These are phyloP conservation scores for Serripes groenlandicus DNA, from an alignment of 2,888 invertebrate species.

Conservation along the genomic window DNA sequence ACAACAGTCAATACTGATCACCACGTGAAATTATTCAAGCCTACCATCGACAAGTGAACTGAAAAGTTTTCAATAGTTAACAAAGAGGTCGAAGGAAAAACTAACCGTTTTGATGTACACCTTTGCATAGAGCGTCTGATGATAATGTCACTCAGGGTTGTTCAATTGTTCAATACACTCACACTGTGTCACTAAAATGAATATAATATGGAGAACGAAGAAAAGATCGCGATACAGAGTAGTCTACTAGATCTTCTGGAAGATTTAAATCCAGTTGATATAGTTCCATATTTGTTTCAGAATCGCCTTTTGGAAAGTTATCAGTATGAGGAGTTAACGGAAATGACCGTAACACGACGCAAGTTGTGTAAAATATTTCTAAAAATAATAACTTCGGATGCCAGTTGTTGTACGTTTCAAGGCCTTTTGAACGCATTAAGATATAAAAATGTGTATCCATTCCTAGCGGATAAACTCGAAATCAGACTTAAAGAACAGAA, in stretches of 20 bases:
- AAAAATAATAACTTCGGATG: background rate
- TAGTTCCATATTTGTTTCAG: constrained; percentile 35
- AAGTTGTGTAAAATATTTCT: constrained; percentile 31
- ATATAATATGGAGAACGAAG: constrained; percentile 38
- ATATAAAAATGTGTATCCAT: constrained; percentile 29
- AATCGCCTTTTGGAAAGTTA: background rate
- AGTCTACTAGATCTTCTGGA: constrained; percentile 10
- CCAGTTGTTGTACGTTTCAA: constrained; percentile 42
- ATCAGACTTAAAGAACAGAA: background rate
- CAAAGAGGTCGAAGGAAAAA: no score
- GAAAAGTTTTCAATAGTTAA: no score
- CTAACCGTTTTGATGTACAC: no score
- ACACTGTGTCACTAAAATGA: background rate
- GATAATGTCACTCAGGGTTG: no score
- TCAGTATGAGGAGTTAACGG: constrained; percentile 27
- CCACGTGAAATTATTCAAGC: no score
- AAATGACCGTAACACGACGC: constrained; percentile 6
- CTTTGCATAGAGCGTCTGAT: no score
- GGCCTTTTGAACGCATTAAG: constrained; percentile 33
- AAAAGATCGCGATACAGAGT: constrained; percentile 34
- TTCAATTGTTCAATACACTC: no score
- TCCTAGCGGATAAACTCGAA: constrained; percentile 42
- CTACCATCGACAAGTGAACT: no score
- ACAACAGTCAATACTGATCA: no score
- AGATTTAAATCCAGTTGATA: constrained; percentile 33